phyloP scores from a whole-genome alignment of 1,140 invertebrate species.

The Atta texana region DNA sequence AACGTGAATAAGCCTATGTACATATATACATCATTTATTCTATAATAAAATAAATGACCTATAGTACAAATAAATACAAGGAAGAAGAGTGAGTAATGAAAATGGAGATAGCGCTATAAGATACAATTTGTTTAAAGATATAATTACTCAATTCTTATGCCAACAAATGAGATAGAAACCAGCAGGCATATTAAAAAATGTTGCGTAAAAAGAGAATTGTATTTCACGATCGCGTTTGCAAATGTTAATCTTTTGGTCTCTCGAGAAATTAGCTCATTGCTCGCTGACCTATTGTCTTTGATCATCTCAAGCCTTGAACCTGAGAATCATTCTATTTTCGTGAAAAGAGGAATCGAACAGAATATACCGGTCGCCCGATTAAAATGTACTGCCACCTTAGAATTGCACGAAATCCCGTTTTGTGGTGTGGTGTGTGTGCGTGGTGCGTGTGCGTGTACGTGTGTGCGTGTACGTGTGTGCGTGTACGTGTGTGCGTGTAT shows the following conservation, averaged over 20 bases:
- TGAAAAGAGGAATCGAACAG: slow-evolving; percentile 1
- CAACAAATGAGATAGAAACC: neutral
- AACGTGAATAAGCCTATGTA: slow-evolving; percentile 16
- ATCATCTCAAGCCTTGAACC: neutral
- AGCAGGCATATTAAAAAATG: neutral
- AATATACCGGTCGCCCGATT: slow-evolving; percentile 7
- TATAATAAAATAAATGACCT: slow-evolving; percentile 25
- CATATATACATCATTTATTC: slow-evolving; percentile 37
- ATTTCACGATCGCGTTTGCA: neutral
- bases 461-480: neutral
- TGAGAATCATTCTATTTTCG: neutral
- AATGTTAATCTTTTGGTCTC: slow-evolving; percentile 13
- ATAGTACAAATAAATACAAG: slow-evolving; percentile 55
- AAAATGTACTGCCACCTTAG: slow-evolving; percentile 69
- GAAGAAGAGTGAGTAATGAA: neutral
- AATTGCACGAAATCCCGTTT: slow-evolving; percentile 79
- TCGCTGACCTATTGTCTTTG: neutral
- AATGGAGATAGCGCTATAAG: too few relatives aligned
- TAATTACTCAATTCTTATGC: neutral
- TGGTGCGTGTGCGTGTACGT: neutral
- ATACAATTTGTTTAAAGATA: neutral
- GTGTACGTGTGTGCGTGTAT: neutral
- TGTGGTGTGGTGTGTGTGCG: slow-evolving; percentile 33
- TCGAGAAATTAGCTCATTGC: neutral
- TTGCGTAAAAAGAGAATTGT: neutral